Conservation (phyloP, 2,888 invertebrate species). For the Iphiclides podalirius region DNA sequence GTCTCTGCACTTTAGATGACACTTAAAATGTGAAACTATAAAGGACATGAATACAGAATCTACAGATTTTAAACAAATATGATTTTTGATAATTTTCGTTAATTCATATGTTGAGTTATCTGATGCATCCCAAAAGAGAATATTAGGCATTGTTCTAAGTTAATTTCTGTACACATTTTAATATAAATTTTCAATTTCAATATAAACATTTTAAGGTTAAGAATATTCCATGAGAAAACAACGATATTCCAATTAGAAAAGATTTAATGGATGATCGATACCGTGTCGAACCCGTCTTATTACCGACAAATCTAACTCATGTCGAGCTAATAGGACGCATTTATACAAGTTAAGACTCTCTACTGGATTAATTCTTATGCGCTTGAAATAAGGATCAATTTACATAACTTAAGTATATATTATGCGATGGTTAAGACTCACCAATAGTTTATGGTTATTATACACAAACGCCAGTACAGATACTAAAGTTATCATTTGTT, state of each 20-base stretch:
- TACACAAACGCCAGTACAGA: constrained; percentile 49
- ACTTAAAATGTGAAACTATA: too few relatives aligned
- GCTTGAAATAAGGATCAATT: not conserved
- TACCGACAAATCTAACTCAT: constrained; percentile 39
- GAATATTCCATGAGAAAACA: not conserved
- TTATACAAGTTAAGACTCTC: constrained; percentile 24
- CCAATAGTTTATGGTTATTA: constrained; percentile 57
- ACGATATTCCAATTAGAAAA: constrained; percentile 43
- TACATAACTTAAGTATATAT: constrained; percentile 16
- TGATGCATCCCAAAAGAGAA: too few relatives aligned
- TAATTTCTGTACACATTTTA: too few relatives aligned
- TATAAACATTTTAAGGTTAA: too few relatives aligned
- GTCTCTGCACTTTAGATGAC: too few relatives aligned
- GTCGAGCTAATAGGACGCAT: constrained; percentile 36
- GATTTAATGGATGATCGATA: constrained; percentile 44
- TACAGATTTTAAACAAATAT: too few relatives aligned
- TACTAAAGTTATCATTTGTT: constrained; percentile 57
- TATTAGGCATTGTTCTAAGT: too few relatives aligned
- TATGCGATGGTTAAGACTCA: constrained; percentile 5
- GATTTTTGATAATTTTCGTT: too few relatives aligned
- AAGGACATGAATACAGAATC: too few relatives aligned
- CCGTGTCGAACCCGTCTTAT: constrained; percentile 46
- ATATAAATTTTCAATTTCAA: too few relatives aligned
- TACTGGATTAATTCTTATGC: too few relatives aligned
- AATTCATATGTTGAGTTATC: too few relatives aligned